phyloP scores from a whole-genome alignment of 2,888 invertebrate genomes.

The Caenorhabditis virilis region DNA sequence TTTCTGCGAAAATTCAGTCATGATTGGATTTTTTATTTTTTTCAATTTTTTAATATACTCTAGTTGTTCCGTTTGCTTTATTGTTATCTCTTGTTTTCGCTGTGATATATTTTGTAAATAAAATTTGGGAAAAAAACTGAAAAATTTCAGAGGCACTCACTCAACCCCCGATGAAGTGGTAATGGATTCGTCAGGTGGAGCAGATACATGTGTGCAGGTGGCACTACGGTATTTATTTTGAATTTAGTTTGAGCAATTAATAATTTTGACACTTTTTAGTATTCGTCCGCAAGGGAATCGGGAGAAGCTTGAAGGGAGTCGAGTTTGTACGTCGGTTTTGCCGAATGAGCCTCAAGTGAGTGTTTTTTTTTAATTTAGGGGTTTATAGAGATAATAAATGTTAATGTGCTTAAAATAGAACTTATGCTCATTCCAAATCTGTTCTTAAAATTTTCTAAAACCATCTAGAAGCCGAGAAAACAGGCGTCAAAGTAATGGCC shows the following conservation, averaged over 20 bases:
- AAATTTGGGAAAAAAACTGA: background rate
- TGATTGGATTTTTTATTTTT: constrained; percentile 5
- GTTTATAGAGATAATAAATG: background rate
- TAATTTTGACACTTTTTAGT: constrained; percentile 73
- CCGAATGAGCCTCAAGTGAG: constrained; percentile 81
- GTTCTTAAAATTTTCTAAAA: no score
- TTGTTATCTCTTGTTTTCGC: background rate
- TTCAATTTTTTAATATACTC: constrained; percentile 3
- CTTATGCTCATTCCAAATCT: no score
- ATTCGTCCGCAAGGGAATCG: constrained; percentile 91
- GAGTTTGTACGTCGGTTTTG: constrained; percentile 86
- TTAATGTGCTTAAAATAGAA: no score
- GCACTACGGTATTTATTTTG: constrained; percentile 19
- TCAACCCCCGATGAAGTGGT: no score
- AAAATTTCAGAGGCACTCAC: background rate
- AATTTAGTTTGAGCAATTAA: background rate
- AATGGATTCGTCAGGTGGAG: constrained; percentile 7
- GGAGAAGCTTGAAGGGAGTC: constrained; percentile 92
- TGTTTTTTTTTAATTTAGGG: background rate
- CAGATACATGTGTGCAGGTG: constrained; percentile 39
- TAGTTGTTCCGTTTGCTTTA: background rate
- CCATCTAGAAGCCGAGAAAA: no score
- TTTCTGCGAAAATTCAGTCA: background rate
- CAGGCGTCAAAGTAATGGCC: no score
- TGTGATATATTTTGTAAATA: background rate